These are phyloP conservation scores for Nanger granti DNA, from an alignment of 2,113 vertebrate genomes.

Conservation along the genomic window DNA sequence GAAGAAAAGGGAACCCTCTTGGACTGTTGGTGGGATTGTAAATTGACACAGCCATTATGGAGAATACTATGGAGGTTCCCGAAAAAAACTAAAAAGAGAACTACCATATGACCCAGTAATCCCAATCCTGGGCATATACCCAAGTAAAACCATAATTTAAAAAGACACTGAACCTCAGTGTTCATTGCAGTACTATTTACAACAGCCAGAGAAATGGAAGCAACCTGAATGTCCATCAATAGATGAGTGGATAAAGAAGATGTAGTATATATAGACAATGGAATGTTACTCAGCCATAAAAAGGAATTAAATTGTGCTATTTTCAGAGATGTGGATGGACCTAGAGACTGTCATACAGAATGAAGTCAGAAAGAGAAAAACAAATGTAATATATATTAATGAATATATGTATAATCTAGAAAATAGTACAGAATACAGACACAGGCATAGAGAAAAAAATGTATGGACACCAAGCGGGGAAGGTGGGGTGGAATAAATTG, in stretches of 20 bases:
- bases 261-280: background rate
- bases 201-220: background rate
- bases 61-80: background rate
- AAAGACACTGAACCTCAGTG: background rate
- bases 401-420: background rate
- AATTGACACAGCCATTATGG: background rate
- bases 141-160: background rate
- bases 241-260: background rate
- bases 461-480: background rate
- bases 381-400: background rate
- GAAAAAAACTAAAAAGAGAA: background rate
- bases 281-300: background rate
- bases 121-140: background rate
- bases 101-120: background rate
- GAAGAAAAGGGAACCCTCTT: background rate
- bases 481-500: background rate
- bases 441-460: background rate
- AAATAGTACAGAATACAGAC: background rate
- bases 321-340: background rate
- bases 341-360: background rate
- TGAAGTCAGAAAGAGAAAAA: background rate
- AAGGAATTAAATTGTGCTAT: background rate
- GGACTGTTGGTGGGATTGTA: background rate
- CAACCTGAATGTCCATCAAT: background rate
- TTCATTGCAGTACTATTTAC: background rate